Evolutionary conservation across 2,888 invertebrate species (phyloP).

Genomic region (Chromoteleia sp.): DNA sequence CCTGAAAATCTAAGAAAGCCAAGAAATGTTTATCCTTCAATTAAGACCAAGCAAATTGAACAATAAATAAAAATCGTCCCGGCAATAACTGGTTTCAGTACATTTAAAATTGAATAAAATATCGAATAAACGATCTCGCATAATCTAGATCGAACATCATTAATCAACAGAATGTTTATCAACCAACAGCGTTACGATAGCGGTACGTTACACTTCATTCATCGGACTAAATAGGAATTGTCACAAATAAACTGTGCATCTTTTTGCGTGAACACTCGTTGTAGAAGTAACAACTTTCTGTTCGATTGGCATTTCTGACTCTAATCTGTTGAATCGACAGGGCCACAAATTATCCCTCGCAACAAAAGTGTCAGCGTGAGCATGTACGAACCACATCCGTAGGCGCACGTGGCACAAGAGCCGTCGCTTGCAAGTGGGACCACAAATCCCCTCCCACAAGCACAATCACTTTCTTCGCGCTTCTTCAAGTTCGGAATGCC

Average conservation of each 20-base stretch:
- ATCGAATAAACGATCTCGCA: too few species aligned
- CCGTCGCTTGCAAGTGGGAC: slow-evolving; percentile 63
- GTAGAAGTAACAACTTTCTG: slow-evolving; percentile 50
- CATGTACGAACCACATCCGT: slow-evolving; percentile 54
- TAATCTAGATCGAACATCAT: too few species aligned
- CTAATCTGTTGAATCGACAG: slow-evolving; percentile 35
- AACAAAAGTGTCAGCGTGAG: slow-evolving; percentile 40
- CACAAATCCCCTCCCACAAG: slow-evolving; percentile 54
- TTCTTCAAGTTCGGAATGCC: slow-evolving; percentile 66
- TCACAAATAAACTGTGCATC: slow-evolving; percentile 10
- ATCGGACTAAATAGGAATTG: too few species aligned
- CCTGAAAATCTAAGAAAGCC: too few species aligned
- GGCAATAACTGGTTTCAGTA: too few species aligned
- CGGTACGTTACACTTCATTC: too few species aligned
- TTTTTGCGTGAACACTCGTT: slow-evolving; percentile 14
- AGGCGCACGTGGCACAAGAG: slow-evolving; percentile 59
- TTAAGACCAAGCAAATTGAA: too few species aligned
- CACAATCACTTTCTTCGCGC: slow-evolving; percentile 78
- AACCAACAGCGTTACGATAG: too few species aligned
- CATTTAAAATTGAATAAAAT: too few species aligned
- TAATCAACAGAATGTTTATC: too few species aligned
- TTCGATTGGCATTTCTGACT: slow-evolving; percentile 46
- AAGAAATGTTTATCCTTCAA: too few species aligned
- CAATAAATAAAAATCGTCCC: too few species aligned
- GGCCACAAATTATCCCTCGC: slow-evolving; percentile 32